Evolutionary conservation across 2,797 vertebrate species (phyloP).

Genomic region (Pseudochirops corinnae): DNA sequence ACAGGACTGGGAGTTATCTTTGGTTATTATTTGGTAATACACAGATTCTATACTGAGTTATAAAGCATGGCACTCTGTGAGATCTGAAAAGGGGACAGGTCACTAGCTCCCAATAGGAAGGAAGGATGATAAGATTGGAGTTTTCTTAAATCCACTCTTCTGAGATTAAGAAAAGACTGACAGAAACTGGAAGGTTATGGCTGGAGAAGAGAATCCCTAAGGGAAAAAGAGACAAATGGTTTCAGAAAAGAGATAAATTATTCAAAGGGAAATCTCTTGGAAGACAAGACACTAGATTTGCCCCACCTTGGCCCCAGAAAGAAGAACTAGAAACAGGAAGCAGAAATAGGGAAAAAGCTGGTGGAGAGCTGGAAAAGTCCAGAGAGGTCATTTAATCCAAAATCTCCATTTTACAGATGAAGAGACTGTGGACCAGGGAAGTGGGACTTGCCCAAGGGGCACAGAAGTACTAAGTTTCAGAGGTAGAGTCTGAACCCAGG

Average conservation of each 20-base stretch:
- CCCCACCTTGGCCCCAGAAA: neutral
- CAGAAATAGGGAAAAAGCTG: neutral
- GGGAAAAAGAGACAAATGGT: neutral
- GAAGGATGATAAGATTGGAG: neutral
- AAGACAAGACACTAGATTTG: neutral
- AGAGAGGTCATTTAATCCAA: neutral
- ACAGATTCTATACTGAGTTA: neutral
- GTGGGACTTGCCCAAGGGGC: neutral
- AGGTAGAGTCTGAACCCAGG: neutral
- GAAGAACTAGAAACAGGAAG: neutral
- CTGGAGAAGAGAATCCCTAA: neutral
- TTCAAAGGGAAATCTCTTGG: neutral
- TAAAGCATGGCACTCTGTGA: neutral
- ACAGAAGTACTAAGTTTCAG: neutral
- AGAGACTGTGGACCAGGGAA: neutral
- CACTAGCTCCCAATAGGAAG: neutral
- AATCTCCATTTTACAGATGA: neutral
- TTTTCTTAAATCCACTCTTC: neutral
- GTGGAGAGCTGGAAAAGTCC: neutral
- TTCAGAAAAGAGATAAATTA: neutral
- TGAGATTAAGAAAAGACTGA: neutral
- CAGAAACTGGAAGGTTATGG: neutral
- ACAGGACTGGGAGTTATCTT: neutral
- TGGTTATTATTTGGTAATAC: neutral
- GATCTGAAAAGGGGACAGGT: neutral